Percentiles rank a stretch among this genome's conserved stretches.
These are phyloP conservation scores for Scaptomyza tumidula DNA, from an alignment of 2,888 invertebrate species.

Conservation along the genomic window DNA sequence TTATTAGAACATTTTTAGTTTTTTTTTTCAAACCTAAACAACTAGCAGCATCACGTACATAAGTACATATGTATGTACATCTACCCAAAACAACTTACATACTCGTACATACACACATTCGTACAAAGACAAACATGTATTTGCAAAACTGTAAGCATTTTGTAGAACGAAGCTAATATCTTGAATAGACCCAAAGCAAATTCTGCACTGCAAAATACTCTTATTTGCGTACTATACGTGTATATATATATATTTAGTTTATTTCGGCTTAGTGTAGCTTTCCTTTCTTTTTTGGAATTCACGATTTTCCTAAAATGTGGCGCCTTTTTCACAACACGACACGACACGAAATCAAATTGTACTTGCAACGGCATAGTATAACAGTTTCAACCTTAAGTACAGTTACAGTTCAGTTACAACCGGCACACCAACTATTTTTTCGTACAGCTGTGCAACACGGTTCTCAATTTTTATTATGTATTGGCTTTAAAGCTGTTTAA, in stretches of 20 bases:
- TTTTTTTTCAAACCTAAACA: conserved; percentile 5
- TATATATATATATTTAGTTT: neutral
- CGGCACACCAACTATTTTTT: no score
- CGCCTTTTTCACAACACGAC: neutral
- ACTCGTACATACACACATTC: conserved; percentile 13
- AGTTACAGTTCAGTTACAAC: neutral
- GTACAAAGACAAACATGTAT: conserved; percentile 29
- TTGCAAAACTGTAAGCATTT: conserved; percentile 34
- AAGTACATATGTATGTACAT: conserved; percentile 36
- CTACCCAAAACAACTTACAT: conserved; percentile 7
- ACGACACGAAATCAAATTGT: no score
- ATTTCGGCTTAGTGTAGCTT: conserved; percentile 11
- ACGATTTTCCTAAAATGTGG: conserved; percentile 3
- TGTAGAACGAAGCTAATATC: conserved; percentile 31
- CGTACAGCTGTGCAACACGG: no score
- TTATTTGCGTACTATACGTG: conserved; percentile 18
- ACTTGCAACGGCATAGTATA: no score
- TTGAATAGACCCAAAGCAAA: conserved; percentile 37
- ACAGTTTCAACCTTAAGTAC: conserved; percentile 1
- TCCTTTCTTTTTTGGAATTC: conserved; percentile 8
- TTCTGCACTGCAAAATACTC: conserved; percentile 15
- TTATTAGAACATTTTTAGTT: neutral
- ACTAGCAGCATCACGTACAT: conserved; percentile 21
- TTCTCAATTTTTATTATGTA: neutral
- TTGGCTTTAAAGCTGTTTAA: neutral